These are phyloP conservation scores for Drosophila yakuba DNA, from an alignment of 1,140 invertebrate genomes.

Conservation along the genomic window DNA sequence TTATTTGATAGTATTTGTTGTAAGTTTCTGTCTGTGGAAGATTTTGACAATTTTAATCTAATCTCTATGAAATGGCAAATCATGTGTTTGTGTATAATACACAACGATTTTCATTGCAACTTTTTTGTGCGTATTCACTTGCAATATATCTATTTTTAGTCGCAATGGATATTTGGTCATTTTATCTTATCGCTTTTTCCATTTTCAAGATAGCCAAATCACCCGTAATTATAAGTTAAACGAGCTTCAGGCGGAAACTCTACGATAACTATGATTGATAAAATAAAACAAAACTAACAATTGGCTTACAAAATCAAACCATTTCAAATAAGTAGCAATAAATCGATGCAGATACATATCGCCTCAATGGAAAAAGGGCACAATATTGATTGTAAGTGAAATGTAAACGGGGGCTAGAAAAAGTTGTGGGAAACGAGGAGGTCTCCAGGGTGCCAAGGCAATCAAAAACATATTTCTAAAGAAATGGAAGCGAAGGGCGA, in stretches of 20 bases:
- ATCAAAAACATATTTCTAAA: constrained; percentile 24
- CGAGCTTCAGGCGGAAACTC: background rate
- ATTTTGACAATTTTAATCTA: constrained; percentile 12
- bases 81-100: background rate
- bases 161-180: background rate
- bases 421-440: constrained; percentile 22
- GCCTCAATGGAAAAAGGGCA: constrained; percentile 8
- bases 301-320: background rate
- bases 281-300: background rate
- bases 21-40: constrained; percentile 20
- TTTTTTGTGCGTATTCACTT: background rate
- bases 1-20: background rate
- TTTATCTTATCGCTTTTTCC: constrained; percentile 2
- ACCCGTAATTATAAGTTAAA: background rate
- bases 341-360: background rate
- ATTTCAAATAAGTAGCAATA: constrained; percentile 12
- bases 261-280: background rate
- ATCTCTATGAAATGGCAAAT: constrained; percentile 10
- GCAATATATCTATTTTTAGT: background rate
- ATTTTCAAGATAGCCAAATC: background rate
- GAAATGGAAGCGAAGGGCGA: background rate
- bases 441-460: background rate
- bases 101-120: no score
- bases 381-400: constrained; percentile 32
- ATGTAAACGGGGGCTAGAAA: constrained; percentile 21